Percentiles rank a stretch among this genome's conserved stretches.
Conservation (phyloP, 2,797 vertebrate species). For the Chromis chromis region DNA sequence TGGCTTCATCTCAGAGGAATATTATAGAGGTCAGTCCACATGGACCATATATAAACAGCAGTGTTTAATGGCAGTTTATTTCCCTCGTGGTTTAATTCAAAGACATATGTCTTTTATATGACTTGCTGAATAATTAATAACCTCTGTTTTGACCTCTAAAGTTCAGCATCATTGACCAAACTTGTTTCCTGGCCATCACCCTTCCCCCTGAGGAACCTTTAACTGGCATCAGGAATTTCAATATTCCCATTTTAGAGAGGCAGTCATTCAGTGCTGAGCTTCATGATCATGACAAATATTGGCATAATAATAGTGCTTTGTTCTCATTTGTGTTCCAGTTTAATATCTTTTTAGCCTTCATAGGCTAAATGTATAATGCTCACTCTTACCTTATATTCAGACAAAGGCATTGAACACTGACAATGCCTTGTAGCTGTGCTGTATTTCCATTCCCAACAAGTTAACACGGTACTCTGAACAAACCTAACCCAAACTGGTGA, state of each 20-base stretch:
- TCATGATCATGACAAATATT: neutral
- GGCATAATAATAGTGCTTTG: neutral
- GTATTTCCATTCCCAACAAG: no score
- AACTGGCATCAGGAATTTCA: neutral
- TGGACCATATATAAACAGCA: constrained; percentile 32
- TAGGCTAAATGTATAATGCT: no score
- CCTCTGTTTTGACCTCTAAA: constrained; percentile 54
- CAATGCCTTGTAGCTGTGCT: no score
- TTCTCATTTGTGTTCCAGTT: neutral
- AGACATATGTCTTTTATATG: constrained; percentile 54
- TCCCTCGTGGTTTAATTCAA: constrained; percentile 60
- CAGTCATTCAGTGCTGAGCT: neutral
- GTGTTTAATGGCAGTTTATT: constrained; percentile 50
- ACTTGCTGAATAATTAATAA: constrained; percentile 63
- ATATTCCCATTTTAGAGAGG: neutral
- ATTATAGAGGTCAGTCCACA: constrained; percentile 14
- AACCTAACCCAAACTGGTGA: no score
- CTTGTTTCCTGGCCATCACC: constrained; percentile 47
- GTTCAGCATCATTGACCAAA: constrained; percentile 40
- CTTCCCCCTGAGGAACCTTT: constrained; percentile 4
- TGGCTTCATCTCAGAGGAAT: constrained; percentile 38
- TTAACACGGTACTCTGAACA: no score
- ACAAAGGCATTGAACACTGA: no score
- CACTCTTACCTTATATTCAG: no score
- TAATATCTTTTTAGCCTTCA: neutral